These are phyloP conservation scores for Plebejus melissa DNA, from an alignment of 2,888 invertebrate species.

Conservation along the genomic window DNA sequence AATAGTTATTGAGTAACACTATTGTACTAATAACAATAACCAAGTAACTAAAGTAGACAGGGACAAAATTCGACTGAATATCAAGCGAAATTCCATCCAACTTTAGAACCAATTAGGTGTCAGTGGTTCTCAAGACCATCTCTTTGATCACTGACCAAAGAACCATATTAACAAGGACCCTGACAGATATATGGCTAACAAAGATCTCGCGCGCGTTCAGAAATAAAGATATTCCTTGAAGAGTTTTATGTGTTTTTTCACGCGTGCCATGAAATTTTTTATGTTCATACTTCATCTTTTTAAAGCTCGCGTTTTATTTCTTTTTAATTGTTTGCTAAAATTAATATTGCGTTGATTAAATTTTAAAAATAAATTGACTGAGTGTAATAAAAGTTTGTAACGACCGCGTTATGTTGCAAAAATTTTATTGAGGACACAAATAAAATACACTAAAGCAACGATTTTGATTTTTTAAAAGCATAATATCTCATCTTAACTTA, in stretches of 20 bases:
- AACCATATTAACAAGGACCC: slow-evolving; percentile 64
- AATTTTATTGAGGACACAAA: background rate
- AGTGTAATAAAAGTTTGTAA: background rate
- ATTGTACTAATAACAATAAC: background rate
- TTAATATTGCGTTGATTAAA: background rate
- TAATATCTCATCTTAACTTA: background rate
- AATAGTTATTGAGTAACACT: background rate
- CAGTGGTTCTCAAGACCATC: slow-evolving; percentile 54
- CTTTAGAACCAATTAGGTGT: slow-evolving; percentile 63
- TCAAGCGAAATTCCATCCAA: background rate
- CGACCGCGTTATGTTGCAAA: background rate
- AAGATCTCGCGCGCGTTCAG: slow-evolving; percentile 55
- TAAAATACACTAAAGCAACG: background rate
- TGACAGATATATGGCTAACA: slow-evolving; percentile 70
- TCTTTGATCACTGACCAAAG: slow-evolving; percentile 74
- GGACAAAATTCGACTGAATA: background rate
- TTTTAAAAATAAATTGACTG: background rate
- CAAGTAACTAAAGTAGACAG: background rate
- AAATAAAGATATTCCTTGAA: slow-evolving; percentile 37
- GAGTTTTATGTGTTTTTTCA: slow-evolving; percentile 34
- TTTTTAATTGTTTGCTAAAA: slow-evolving; percentile 3
- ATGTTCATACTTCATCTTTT: slow-evolving; percentile 19
- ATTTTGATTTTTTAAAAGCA: background rate
- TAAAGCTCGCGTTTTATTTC: slow-evolving; percentile 17
- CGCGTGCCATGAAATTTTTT: slow-evolving; percentile 29